phyloP scores from a whole-genome alignment of 2,113 vertebrate genomes.

The Muntiacus reevesi region DNA sequence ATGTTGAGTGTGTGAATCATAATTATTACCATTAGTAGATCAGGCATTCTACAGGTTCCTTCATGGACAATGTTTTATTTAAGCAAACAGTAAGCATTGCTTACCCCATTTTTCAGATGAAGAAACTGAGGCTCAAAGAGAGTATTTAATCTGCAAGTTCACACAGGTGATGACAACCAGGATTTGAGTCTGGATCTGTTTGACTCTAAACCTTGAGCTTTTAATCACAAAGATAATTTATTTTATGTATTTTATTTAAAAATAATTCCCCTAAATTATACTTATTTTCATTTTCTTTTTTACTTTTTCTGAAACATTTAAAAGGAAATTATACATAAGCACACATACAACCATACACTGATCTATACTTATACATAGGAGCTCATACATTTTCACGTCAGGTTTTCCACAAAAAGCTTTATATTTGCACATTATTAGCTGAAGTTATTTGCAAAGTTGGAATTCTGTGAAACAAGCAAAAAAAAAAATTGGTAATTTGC shows the following conservation, averaged over 20 bases:
- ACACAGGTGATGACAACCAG: background rate
- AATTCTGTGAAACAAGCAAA: background rate
- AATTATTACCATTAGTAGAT: background rate
- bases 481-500: background rate
- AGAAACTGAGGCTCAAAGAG: background rate
- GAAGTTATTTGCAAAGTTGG: conserved; percentile 28
- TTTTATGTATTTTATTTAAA: background rate
- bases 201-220: background rate
- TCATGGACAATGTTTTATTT: background rate
- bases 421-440: background rate
- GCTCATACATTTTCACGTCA: background rate
- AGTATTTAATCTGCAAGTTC: background rate
- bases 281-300: background rate
- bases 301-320: background rate
- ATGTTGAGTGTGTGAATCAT: background rate
- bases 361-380: background rate
- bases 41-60: background rate
- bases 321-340: background rate
- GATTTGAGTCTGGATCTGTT: background rate
- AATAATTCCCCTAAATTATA: background rate
- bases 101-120: background rate
- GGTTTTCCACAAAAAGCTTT: conserved; percentile 6
- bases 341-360: background rate
- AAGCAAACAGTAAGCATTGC: background rate
- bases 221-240: background rate